Evolutionary conservation across 2,797 vertebrate genomes (phyloP), one percentile per base, ranked within the genome.

Genomic region (Anabacerthia variegaticeps): DNA sequence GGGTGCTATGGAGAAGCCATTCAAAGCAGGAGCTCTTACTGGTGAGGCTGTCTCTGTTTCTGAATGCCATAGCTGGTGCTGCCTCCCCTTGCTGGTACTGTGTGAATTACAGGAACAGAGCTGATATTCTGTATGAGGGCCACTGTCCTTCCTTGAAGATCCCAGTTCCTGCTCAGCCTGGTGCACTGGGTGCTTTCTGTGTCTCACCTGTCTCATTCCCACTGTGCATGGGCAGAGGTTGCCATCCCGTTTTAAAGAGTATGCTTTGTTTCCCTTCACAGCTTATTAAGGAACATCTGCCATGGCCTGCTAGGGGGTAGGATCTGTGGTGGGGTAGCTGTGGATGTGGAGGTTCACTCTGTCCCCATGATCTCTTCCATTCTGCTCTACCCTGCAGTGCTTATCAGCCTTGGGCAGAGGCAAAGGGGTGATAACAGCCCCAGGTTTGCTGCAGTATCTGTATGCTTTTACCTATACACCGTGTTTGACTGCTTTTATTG

Each of bases 101-200:
- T 36, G 28, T 34, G 49, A 88, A 46, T 34, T 34, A 49, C 26
- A 68, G 5, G 2, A 88, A 23, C 37, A 51, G 43, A 88, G 43
- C 24, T 0, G 0, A 14, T 20, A 23, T 0, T 0, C 4, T 34
- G 9, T 23, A 32, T 17, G 52, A 86, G 14, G 30, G 16, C 11
- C 21, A 32, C 28, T 14, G n/a, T 13, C 36, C 48, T 61, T 37
- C 28, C 37, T 85, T 5, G 1, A 34, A 76, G 28, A 69, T 18
- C 8, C 2, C 36, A 67, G 24, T 24, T 65, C 22, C 58, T 32
- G 26, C 39, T 34, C 12, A 82, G 28, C 10, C 48, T 41, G 27
- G 8, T 2, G 2, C 32, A 6, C 3, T 34, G n/a, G 6, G 14
- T 51, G 43, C 55, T 23, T 73, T 39, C 43, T n/a, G 21, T 6